Evolutionary conservation across 2,888 invertebrate species (phyloP).

Genomic region (Brachycybe producta): DNA sequence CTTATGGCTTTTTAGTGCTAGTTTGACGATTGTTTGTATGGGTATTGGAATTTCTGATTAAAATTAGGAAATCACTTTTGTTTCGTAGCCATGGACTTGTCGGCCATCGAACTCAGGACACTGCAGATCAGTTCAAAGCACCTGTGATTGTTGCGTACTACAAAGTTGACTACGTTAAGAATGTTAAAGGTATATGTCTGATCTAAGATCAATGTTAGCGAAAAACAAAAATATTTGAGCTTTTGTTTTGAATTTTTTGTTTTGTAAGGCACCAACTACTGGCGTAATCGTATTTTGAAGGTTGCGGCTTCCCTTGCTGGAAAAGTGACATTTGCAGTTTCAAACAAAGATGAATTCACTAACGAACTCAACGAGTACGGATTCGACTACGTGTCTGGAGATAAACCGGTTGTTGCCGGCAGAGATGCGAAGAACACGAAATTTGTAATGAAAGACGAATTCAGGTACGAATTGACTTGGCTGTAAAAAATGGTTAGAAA

Average conservation of each 20-base stretch:
- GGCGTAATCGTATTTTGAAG: conserved; percentile 92
- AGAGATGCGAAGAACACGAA: conserved; percentile 74
- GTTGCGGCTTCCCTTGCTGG: conserved; percentile 57
- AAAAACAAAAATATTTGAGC: not conserved
- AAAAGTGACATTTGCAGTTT: conserved; percentile 70
- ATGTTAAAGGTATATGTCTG: conserved; percentile 63
- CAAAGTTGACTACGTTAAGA: conserved; percentile 88
- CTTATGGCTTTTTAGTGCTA: no score
- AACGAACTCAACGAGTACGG: conserved; percentile 91
- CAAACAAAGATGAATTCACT: conserved; percentile 84
- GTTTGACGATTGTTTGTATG: no score
- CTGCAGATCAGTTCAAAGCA: conserved; percentile 67
- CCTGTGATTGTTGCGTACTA: conserved; percentile 87
- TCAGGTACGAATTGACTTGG: conserved; percentile 50
- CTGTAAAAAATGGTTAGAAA: no score
- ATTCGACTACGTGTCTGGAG: conserved; percentile 67
- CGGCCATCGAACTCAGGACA: conserved; percentile 76
- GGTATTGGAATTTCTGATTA: no score
- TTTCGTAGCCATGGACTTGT: conserved; percentile 70
- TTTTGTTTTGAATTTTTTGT: not conserved
- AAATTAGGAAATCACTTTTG: conserved; percentile 11
- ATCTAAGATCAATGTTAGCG: not conserved
- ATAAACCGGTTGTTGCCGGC: conserved; percentile 79
- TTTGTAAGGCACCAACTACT: conserved; percentile 74
- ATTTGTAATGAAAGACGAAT: conserved; percentile 76